Percentiles rank a stretch among this genome's conserved stretches.
Conservation (phyloP, 2,113 vertebrate genomes). For the Probosciger aterrimus region DNA sequence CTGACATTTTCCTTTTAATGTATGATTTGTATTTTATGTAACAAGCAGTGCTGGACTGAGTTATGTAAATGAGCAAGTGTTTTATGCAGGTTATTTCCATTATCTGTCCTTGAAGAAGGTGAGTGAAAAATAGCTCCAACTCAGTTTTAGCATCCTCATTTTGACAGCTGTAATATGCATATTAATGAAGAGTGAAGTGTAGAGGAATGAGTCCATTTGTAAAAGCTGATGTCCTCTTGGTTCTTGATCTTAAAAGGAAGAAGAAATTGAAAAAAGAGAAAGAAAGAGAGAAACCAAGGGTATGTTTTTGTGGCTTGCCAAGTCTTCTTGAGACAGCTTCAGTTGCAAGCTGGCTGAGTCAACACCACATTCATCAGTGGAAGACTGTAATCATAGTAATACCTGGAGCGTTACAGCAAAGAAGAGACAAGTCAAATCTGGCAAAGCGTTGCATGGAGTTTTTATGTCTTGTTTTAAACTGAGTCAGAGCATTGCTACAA, state of each 20-base stretch:
- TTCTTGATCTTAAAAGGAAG: background rate
- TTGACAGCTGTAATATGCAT: background rate
- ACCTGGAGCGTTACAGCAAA: background rate
- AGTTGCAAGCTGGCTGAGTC: background rate
- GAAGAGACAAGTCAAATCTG: background rate
- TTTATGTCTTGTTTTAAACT: background rate
- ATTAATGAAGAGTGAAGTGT: background rate
- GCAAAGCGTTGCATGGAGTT: background rate
- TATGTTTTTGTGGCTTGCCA: background rate
- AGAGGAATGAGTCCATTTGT: background rate
- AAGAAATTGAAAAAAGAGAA: background rate
- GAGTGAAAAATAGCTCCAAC: constrained; percentile 11
- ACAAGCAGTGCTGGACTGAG: background rate
- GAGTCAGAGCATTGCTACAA: background rate
- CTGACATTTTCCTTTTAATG: background rate
- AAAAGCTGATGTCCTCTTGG: background rate
- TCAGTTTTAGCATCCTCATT: constrained; percentile 26
- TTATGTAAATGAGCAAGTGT: background rate
- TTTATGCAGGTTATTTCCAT: constrained; percentile 14
- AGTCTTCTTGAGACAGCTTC: background rate
- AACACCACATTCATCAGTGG: background rate
- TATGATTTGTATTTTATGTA: constrained; percentile 20
- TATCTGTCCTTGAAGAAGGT: constrained; percentile 40
- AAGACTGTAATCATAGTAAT: background rate
- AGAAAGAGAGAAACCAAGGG: background rate